phyloP scores from a whole-genome alignment of 2,797 vertebrate genomes.

The Leptodactylus fallax region DNA sequence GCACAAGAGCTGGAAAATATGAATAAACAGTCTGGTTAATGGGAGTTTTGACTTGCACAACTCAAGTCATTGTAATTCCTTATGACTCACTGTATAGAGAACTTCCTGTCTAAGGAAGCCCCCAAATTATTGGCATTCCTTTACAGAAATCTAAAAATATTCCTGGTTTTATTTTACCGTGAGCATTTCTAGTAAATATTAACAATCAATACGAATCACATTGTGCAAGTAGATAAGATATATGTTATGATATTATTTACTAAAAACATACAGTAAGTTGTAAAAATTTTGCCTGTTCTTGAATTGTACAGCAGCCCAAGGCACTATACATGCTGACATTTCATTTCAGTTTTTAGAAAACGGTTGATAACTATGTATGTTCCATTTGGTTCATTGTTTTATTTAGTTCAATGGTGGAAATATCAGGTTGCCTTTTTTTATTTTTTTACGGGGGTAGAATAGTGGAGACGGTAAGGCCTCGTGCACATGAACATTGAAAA shows the following conservation, averaged over 20 bases:
- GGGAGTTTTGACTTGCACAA: neutral
- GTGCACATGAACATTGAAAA: too few species aligned
- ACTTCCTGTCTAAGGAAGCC: conserved; percentile 51
- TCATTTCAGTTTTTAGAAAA: too few species aligned
- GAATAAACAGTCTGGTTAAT: conserved; percentile 46
- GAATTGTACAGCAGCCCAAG: neutral
- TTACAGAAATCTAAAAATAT: conserved; percentile 11
- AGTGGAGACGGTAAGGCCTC: too few species aligned
- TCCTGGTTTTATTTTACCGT: neutral
- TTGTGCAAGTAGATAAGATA: neutral
- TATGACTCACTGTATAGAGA: conserved; percentile 15
- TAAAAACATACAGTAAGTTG: neutral
- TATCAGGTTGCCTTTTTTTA: too few species aligned
- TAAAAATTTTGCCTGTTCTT: neutral
- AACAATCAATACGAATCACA: neutral
- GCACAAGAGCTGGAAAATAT: conserved; percentile 28
- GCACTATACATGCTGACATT: too few species aligned
- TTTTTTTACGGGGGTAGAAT: too few species aligned
- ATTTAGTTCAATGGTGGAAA: too few species aligned
- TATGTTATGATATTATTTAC: too few species aligned
- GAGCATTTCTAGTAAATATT: neutral
- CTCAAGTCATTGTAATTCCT: conserved; percentile 44
- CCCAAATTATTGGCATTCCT: conserved; percentile 59
- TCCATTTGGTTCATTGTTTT: too few species aligned
- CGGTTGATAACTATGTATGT: too few species aligned